Base-by-base conservation (phyloP, 2,888 invertebrate species). In the Chromoteleia sp. region DNA sequence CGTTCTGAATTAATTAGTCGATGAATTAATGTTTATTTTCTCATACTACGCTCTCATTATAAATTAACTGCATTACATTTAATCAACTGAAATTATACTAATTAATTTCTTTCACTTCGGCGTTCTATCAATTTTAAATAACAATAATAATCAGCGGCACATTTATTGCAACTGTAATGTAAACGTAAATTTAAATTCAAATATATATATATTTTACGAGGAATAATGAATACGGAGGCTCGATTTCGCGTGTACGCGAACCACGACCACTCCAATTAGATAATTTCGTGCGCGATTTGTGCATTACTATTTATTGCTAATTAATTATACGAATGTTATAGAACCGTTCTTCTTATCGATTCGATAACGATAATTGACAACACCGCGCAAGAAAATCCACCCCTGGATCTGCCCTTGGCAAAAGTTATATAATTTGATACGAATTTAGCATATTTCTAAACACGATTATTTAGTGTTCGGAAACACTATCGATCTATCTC, bases 51-150 rank as follows among this genome's bases (percentile, higher is more conserved):
- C 41, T 48, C n/a, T n/a, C n/a, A n/a, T n/a, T 41, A 68, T 68
- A 79, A 79, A 79, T 68, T 79, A 68, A 79, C 74, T 79, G 68
- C 29, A 79, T 79, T 79, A 79, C 78, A 73, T 74, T 79, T 74
- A 74, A 74, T 79, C 68, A 79, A 79, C 73, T 79, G 79, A 79
- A 79, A 79, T 74, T 68, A 79, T 68, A 74, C 68, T 74, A 79
- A 79, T 79, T 79, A 79, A 68, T 79, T 75, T 80, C 80, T 80
- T 75, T 75, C 70, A 14, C 58, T 45, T 43, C 48, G 17, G 56
- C 63, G 70, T 80, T 70, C 58, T 59, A 75, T 75, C 70, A 75
- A 80, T 75, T 80, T 80, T 80, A 70, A 75, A 80, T 75, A 80
- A 80, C 80, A 75, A 80, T 56, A 67, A 79, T 59, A 80, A 75